phyloP scores from a whole-genome alignment of 2,797 vertebrate genomes.

The Uromys caudimaculatus region DNA sequence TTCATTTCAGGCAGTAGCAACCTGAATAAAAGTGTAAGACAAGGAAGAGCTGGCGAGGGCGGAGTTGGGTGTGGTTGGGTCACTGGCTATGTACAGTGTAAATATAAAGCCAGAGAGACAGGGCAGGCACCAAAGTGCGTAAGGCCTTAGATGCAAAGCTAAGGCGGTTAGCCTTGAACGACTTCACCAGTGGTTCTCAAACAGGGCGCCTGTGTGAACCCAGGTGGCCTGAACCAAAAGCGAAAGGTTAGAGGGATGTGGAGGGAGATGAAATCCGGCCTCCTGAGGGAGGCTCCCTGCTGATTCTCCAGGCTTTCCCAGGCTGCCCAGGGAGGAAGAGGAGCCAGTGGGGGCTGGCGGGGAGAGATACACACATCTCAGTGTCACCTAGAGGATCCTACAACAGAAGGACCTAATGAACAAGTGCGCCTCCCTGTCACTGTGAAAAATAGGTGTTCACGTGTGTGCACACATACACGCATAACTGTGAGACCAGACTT shows the following conservation, averaged over 20 bases:
- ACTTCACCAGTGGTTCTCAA: constrained; percentile 34
- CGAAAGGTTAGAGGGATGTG: background rate
- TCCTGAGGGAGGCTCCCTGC: background rate
- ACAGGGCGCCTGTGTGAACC: background rate
- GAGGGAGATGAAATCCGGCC: background rate
- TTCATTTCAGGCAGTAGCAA: background rate
- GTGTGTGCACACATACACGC: background rate
- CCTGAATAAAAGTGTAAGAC: background rate
- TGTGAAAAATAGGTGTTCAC: background rate
- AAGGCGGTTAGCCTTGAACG: background rate
- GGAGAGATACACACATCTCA: background rate
- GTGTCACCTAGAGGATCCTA: constrained; percentile 4
- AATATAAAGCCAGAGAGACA: background rate
- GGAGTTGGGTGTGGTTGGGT: background rate
- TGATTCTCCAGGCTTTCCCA: constrained; percentile 6
- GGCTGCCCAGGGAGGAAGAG: background rate
- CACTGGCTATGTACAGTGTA: background rate
- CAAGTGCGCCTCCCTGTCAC: background rate
- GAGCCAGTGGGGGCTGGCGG: background rate
- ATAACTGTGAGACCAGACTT: background rate
- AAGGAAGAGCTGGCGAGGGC: background rate
- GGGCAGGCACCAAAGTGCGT: background rate
- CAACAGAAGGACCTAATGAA: background rate
- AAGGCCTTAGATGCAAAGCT: background rate
- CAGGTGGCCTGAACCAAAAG: background rate